Percentiles rank a stretch among this genome's conserved stretches.
Conservation (phyloP, 2,797 vertebrate genomes). For the Hypotaenidia philippensis region DNA sequence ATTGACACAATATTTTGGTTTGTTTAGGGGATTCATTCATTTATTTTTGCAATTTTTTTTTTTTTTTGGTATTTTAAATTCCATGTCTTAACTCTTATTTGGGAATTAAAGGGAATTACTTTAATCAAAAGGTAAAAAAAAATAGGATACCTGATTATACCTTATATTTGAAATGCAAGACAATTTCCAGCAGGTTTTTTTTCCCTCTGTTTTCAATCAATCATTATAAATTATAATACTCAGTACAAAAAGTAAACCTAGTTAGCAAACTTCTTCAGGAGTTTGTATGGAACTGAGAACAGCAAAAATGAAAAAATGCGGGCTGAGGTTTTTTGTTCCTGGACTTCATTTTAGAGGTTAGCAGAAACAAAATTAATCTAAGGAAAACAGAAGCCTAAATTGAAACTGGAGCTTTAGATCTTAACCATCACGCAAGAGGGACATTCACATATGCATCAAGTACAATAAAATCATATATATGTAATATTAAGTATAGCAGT, state of each 20-base stretch:
- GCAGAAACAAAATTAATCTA: background rate
- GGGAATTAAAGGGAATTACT: background rate
- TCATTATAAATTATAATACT: background rate
- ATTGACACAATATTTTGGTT: background rate
- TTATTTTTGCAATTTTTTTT: background rate
- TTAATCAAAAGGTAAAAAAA: background rate
- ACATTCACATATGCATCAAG: fast-evolving
- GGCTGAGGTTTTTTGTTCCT: background rate
- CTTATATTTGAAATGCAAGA: background rate
- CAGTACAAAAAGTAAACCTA: background rate
- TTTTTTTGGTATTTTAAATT: background rate
- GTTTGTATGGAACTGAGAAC: background rate
- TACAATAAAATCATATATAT: background rate
- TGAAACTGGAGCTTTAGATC: background rate
- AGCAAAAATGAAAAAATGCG: background rate
- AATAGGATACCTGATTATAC: background rate
- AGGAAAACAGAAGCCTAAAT: background rate
- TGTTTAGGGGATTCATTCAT: background rate
- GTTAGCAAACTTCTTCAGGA: background rate
- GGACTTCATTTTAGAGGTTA: background rate
- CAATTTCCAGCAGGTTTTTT: background rate
- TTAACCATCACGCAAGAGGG: background rate
- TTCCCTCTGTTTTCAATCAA: background rate
- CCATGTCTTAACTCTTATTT: background rate
- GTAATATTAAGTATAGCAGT: background rate